These are phyloP conservation scores for Echinometra lucunter DNA, from an alignment of 53 echinoderm and acorn worm genomes.

Conservation along the genomic window DNA sequence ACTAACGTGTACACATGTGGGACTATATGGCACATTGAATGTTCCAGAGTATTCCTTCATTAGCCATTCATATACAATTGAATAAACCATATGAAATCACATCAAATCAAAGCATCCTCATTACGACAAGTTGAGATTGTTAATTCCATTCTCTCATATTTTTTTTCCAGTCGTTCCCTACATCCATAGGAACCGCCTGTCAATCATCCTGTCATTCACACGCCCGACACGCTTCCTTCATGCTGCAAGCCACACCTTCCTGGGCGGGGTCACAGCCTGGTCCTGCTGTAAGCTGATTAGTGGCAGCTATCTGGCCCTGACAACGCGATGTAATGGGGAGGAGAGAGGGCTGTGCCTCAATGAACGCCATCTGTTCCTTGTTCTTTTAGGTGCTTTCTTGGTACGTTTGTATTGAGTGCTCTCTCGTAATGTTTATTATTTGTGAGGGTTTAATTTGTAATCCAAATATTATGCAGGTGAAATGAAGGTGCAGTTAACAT, in stretches of 20 bases:
- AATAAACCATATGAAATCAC: no score
- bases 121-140: neutral
- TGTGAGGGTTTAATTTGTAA: no score
- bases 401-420: constrained; percentile 66
- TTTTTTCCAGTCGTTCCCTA: constrained; percentile 73
- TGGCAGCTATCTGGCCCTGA: constrained; percentile 63
- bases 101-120: neutral
- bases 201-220: constrained; percentile 77
- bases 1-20: no score
- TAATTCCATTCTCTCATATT: neutral
- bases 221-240: constrained; percentile 83
- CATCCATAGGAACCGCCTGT: constrained; percentile 84
- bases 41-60: no score
- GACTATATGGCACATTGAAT: no score
- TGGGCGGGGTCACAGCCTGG: constrained; percentile 81
- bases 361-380: constrained; percentile 90
- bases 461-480: no score
- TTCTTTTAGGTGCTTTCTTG: constrained; percentile 85
- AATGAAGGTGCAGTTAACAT: no score
- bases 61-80: no score
- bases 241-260: constrained; percentile 71
- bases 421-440: neutral
- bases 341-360: constrained; percentile 74
- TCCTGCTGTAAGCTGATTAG: constrained; percentile 77
- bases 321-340: constrained; percentile 61